These are phyloP conservation scores for Vulpes ferrilata DNA, from an alignment of 2,113 vertebrate species.

Conservation along the genomic window DNA sequence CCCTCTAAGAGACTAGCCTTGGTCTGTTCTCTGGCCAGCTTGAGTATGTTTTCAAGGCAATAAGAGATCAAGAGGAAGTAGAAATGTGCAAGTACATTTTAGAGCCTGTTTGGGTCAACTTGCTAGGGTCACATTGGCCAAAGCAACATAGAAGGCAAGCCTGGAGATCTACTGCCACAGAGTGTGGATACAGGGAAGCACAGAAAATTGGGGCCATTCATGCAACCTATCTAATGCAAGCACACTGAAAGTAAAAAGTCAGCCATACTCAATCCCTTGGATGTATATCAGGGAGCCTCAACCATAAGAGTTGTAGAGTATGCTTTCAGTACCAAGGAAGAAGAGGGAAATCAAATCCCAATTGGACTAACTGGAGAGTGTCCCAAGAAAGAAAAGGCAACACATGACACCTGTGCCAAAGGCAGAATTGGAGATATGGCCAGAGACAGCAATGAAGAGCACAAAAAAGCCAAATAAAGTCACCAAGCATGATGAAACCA, in stretches of 20 bases:
- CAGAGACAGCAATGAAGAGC: neutral
- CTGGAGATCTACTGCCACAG: neutral
- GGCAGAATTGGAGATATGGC: neutral
- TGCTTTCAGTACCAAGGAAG: neutral
- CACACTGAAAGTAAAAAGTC: neutral
- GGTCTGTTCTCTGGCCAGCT: neutral
- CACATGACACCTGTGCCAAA: neutral
- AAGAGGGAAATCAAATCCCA: neutral
- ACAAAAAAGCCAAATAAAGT: neutral
- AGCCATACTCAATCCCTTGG: neutral
- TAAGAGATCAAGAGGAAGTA: neutral
- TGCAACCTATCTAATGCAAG: neutral
- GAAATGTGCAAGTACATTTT: neutral
- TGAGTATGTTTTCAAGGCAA: neutral
- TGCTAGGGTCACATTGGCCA: neutral
- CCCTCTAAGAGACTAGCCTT: neutral
- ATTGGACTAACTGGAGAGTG: neutral
- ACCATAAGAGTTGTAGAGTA: neutral
- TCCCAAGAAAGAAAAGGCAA: neutral
- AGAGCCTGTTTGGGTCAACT: neutral
- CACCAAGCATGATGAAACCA: neutral
- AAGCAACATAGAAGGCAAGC: neutral
- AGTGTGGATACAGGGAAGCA: neutral
- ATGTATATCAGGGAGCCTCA: neutral
- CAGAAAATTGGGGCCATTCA: neutral